Conservation (phyloP, 1,140 invertebrate genomes). For the Drosophila navojoa region DNA sequence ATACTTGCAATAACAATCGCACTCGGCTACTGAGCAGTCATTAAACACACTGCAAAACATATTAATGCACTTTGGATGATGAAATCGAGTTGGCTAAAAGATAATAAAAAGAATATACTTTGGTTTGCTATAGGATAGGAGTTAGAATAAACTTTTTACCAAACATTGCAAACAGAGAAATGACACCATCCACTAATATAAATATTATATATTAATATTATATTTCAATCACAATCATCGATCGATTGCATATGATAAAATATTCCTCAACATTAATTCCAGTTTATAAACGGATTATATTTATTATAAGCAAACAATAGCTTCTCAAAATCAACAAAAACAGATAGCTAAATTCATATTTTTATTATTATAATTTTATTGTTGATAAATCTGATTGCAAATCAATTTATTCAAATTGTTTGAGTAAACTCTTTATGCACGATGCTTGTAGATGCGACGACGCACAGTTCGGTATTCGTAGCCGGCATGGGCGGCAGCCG, state of each 20-base stretch:
- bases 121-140: neutral
- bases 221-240: too few species aligned
- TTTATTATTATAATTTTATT: neutral
- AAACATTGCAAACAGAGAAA: neutral
- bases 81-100: too few species aligned
- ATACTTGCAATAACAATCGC: too few species aligned
- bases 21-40: neutral
- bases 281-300: too few species aligned
- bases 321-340: too few species aligned
- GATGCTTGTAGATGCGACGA: constrained; percentile 68
- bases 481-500: constrained; percentile 39
- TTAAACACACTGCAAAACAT: neutral
- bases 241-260: too few species aligned
- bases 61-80: neutral
- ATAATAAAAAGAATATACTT: too few species aligned
- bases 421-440: constrained; percentile 43
- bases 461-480: constrained; percentile 70
- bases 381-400: constrained; percentile 21
- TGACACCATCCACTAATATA: too few species aligned
- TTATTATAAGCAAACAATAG: too few species aligned
- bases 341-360: neutral
- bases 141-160: too few species aligned
- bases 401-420: neutral
- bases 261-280: too few species aligned
- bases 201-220: too few species aligned